Evolutionary conservation across 2,888 invertebrate species (phyloP), one percentile per base, ranked within the genome.

Genomic region (Helleia helle): DNA sequence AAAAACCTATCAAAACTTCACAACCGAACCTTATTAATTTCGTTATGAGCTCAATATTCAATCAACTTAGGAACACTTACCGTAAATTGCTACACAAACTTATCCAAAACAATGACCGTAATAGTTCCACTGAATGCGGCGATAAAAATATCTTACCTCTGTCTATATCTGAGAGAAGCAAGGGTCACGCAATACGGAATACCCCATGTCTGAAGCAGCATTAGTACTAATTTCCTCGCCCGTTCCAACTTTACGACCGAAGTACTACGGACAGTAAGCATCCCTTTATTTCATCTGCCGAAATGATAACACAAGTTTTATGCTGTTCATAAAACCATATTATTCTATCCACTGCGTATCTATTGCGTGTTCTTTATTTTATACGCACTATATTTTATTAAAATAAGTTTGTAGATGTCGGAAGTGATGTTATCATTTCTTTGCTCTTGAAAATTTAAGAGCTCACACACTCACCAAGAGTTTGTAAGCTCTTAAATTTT

Each of bases 131-230:
- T 68, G 58, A 59, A 67, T 50, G 51, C 44, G 50, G 63, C 58
- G 65, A 71, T 77, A 72, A 73, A 74, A 75, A 71, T 72, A 75
- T 72, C 71, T 72, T 70, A 72, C 65, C 65, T 60, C 61, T 61
- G 58, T 54, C 56, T 56, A 55, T 58, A 55, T 47, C 46, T 36
- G 50, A 57, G 56, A 56, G 50, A 59, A 53, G 55, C 54, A 49
- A 46, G 44, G 56, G 66, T 67, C 70, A 74, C 73, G 73, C 71
- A 57, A 72, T 59, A 52, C 50, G 54, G 52, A 50, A 47, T 11
- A 15, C 30, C 28, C 12, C 28, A 15, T 44, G 50, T 41, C 51
- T 58, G 53, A 53, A 62, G 58, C 60, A 58, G 64, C 67, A 66
- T 69, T 67, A 59, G 61, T 66, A 61, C 70, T 71, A 66, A 73